Conservation (phyloP, 2,113 vertebrate genomes). For the Lepidothrix coronata region DNA sequence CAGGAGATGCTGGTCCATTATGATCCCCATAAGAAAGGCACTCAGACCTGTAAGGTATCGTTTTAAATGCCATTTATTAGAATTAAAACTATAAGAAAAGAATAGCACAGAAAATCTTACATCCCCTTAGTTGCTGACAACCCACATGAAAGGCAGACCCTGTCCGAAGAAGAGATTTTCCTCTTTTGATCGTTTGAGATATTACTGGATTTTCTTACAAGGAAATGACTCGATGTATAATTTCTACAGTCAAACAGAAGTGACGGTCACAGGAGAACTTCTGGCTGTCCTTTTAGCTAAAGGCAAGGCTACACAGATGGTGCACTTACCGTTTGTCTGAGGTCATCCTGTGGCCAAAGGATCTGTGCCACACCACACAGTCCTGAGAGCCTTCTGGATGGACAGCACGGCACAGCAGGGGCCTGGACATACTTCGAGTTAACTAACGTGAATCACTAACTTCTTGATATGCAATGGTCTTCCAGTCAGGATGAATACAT, state of each 20-base stretch:
- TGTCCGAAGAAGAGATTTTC: not conserved
- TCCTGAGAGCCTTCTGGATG: not conserved
- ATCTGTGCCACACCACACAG: not conserved
- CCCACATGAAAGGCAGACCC: not conserved
- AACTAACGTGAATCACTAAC: not conserved
- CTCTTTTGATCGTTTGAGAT: not conserved
- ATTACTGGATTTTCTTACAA: not conserved
- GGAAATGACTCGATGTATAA: not conserved
- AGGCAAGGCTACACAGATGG: not conserved
- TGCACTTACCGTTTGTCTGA: fast-evolving
- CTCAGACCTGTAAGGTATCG: not conserved
- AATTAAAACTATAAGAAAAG: not conserved
- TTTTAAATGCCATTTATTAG: not conserved
- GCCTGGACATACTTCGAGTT: not conserved
- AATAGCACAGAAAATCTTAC: not conserved
- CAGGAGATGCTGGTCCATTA: fast-evolving
- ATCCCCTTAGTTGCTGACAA: not conserved
- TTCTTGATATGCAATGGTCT: not conserved
- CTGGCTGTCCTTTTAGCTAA: not conserved
- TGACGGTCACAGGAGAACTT: not conserved
- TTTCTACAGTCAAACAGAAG: not conserved
- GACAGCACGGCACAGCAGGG: not conserved
- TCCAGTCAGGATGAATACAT: not conserved
- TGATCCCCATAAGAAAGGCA: not conserved
- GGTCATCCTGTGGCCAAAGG: not conserved